Base-by-base conservation (phyloP, 2,888 invertebrate species). In the Heliconius ismenius region DNA sequence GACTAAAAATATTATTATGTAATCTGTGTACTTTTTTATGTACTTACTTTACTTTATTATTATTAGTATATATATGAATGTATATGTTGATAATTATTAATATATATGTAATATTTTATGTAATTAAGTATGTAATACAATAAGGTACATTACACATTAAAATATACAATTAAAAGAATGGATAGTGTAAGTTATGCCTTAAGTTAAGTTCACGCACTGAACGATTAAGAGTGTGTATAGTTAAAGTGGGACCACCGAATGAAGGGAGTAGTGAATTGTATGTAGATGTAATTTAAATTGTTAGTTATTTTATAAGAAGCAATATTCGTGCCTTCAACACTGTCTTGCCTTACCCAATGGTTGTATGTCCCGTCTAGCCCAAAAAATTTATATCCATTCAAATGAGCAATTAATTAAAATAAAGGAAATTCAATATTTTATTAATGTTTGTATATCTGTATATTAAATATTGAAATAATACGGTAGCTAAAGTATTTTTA, bases 301-400 rank as follows among this genome's bases (percentile, higher is more conserved):
- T 72, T 77, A 75, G 62, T 73, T 73, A 73, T 73, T 73, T 76
- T 69, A 36, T 75, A 75, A 74, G 63, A 63, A 32, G 88, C 86
- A 88, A 87, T 88, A 86, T 60, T 39, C 84, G 91, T 91, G 91
- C 90, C 90, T 90, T 90, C 83, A 80, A 80, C 83, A 84, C 83
- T 86, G 86, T 91, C 91, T 91, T 92, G 91, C 91, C 91, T 87
- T 87, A 83, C 82, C 77, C 78, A 81, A 80, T 79, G 77, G 76
- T 73, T 67, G 60, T 73, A 70, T n/a, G 54, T 39, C 60, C 72
- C 39, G 60, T 62, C 24, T 73, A 39, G 73, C 75, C 80, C 80
- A 81, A 80, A 81, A 81, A 81, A 77, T 78, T 69, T 72, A 70
- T 69, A 26, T 60, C 24, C 24, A 60, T 60, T 24, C 32, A 24